These are phyloP conservation scores for Mylabris sibirica DNA, from an alignment of 2,888 invertebrate species.

Conservation along the genomic window DNA sequence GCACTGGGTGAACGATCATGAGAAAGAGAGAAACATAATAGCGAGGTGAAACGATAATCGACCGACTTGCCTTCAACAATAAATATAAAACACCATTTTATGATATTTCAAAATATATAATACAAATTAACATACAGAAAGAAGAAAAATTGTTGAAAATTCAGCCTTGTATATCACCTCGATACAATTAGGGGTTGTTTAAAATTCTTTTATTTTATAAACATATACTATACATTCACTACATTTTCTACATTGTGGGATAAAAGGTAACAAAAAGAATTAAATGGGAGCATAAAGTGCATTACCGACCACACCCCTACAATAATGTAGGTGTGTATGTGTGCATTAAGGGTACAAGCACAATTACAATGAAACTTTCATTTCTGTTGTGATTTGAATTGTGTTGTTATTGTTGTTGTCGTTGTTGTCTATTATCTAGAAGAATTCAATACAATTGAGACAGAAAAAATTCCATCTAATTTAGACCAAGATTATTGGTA, in stretches of 20 bases:
- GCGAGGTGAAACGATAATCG: conserved; percentile 56
- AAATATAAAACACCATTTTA: conserved; percentile 14
- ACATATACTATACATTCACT: not conserved
- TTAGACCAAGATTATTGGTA: conserved; percentile 38
- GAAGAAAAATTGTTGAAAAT: not conserved
- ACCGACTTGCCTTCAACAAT: conserved; percentile 41
- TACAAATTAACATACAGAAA: not conserved
- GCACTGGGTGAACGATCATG: conserved; percentile 32
- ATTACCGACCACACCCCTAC: conserved; percentile 12
- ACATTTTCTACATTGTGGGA: not conserved
- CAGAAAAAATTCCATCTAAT: conserved; percentile 15
- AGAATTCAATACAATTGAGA: not conserved
- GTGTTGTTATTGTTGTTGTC: not conserved
- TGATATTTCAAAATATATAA: not conserved
- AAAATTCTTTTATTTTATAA: not conserved
- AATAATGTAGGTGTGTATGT: not conserved
- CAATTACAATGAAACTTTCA: conserved; percentile 22
- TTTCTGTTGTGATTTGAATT: conserved; percentile 3
- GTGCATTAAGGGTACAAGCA: conserved; percentile 24
- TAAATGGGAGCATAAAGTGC: conserved; percentile 2
- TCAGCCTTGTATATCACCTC: not conserved
- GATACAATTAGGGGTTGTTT: not conserved
- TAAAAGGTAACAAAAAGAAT: not conserved
- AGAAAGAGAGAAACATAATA: too few relatives aligned
- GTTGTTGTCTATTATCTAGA: not conserved